Evolutionary conservation across 2,113 vertebrate genomes (phyloP).

Genomic region (Trichomycterus rosablanca): DNA sequence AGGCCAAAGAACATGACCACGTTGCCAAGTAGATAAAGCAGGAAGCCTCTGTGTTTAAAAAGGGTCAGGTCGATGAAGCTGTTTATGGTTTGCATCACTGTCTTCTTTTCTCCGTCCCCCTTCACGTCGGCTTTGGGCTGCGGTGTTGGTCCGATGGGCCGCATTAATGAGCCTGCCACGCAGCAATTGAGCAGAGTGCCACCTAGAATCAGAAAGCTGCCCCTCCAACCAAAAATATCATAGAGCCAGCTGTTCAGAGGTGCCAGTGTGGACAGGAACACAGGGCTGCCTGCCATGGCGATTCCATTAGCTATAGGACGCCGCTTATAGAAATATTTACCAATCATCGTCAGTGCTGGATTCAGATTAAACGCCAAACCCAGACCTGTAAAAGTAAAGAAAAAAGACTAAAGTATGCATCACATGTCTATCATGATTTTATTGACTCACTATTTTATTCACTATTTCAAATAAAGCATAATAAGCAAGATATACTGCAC

Average conservation of each 20-base stretch:
- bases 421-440: no score
- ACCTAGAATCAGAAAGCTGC: slow-evolving; percentile 93
- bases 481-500: no score
- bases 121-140: slow-evolving; percentile 36
- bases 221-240: slow-evolving; percentile 85
- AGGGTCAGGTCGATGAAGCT: slow-evolving; percentile 87
- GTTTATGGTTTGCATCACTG: slow-evolving; percentile 79
- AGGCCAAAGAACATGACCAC: slow-evolving; percentile 94
- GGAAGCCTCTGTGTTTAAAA: slow-evolving; percentile 89
- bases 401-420: neutral
- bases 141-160: slow-evolving; percentile 81
- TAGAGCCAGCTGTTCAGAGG: slow-evolving; percentile 89
- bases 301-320: slow-evolving; percentile 92
- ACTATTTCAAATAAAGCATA: no score
- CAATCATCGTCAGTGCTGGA: slow-evolving; percentile 95
- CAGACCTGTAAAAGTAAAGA: slow-evolving; percentile 67
- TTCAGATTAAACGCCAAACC: slow-evolving; percentile 96
- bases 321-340: slow-evolving; percentile 90
- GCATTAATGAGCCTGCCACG: slow-evolving; percentile 90
- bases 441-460: no score
- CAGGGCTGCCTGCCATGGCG: slow-evolving; percentile 94
- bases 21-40: slow-evolving; percentile 90
- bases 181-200: slow-evolving; percentile 92
- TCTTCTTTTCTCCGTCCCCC: slow-evolving; percentile 54
- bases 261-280: slow-evolving; percentile 91